These are phyloP conservation scores for Petrophora chlorosata DNA, from an alignment of 2,888 invertebrate species.

Conservation along the genomic window DNA sequence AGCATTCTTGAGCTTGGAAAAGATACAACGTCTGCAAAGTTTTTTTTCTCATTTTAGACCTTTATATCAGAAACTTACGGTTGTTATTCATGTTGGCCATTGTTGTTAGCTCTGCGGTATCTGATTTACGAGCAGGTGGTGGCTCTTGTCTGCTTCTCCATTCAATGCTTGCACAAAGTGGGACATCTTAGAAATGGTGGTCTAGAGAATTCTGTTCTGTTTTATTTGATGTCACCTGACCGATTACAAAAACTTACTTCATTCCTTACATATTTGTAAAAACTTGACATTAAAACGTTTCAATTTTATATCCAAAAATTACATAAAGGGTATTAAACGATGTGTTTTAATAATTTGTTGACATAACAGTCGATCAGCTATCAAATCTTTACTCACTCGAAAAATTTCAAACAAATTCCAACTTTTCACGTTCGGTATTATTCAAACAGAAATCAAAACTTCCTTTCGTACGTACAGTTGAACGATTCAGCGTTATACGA, in stretches of 20 bases:
- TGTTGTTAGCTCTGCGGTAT: conserved; percentile 45
- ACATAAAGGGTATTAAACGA: background rate
- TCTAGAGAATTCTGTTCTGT: conserved; percentile 51
- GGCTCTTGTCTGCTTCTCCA: conserved; percentile 60
- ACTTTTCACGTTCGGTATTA: conserved; percentile 52
- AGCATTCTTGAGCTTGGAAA: conserved; percentile 62
- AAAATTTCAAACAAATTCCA: conserved; percentile 49
- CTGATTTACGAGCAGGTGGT: conserved; percentile 74
- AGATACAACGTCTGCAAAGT: conserved; percentile 54
- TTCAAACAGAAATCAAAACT: conserved; percentile 69
- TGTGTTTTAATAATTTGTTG: conserved; percentile 14
- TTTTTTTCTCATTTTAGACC: conserved; percentile 47
- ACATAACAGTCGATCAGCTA: conserved; percentile 32
- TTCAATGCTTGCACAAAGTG: conserved; percentile 71
- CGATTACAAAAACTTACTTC: conserved; percentile 30
- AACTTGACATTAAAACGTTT: too few relatives aligned
- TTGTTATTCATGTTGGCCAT: conserved; percentile 44
- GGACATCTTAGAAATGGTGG: conserved; percentile 61
- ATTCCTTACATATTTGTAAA: too few relatives aligned
- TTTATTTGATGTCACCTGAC: conserved; percentile 50
- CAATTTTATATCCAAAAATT: background rate
- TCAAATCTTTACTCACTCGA: conserved; percentile 27
- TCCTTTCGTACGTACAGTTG: conserved; percentile 58
- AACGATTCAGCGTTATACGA: conserved; percentile 50
- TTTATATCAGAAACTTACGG: conserved; percentile 48